Conservation (phyloP, 2,113 vertebrate genomes). For the Dromaius novaehollandiae region DNA sequence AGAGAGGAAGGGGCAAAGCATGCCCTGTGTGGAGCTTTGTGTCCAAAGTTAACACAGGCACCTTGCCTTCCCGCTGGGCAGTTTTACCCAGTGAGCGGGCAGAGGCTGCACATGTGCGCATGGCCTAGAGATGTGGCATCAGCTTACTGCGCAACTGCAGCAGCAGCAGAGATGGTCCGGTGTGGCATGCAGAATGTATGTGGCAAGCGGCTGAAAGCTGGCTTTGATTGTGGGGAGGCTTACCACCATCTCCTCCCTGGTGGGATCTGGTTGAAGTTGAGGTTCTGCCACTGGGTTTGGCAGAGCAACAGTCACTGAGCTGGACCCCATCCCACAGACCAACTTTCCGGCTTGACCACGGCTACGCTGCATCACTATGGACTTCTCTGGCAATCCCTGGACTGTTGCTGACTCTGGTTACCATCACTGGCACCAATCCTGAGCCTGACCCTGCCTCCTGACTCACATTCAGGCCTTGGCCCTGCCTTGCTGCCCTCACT, state of each 20-base stretch:
- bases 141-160: too few species aligned
- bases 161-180: too few species aligned
- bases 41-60: too few species aligned
- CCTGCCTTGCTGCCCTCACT: not conserved
- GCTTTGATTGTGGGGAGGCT: not conserved
- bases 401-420: constrained; percentile 4
- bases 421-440: not conserved
- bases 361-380: not conserved
- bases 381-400: not conserved
- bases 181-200: too few species aligned
- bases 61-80: too few species aligned
- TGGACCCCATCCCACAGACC: constrained; percentile 25
- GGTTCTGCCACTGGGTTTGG: not conserved
- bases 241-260: not conserved
- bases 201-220: too few species aligned
- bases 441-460: not conserved
- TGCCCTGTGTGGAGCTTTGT: too few species aligned
- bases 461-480: not conserved
- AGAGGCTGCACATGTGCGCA: too few species aligned
- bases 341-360: constrained; percentile 33
- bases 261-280: not conserved
- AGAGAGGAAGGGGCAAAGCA: not conserved
- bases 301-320: not conserved
- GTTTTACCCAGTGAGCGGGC: too few species aligned
- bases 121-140: too few species aligned